Percentiles rank a stretch among this genome's conserved stretches.
These are phyloP conservation scores for Oreotrochilus melanogaster DNA, from an alignment of 2,113 vertebrate genomes.

Conservation along the genomic window DNA sequence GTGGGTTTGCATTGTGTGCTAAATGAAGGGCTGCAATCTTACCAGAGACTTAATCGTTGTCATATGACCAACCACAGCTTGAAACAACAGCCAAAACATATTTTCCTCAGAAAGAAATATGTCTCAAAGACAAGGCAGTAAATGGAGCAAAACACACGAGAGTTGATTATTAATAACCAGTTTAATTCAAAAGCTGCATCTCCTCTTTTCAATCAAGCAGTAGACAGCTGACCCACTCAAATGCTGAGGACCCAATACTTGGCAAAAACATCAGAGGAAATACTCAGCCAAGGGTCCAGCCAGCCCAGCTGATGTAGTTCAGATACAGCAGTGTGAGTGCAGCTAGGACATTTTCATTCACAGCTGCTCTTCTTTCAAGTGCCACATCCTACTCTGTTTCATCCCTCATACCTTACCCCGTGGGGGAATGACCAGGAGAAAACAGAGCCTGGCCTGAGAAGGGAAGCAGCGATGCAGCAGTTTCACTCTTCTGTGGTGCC, in stretches of 20 bases:
- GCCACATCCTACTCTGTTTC: background rate
- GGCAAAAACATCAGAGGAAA: background rate
- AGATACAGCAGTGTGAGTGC: background rate
- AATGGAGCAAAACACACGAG: background rate
- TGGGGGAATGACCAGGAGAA: background rate
- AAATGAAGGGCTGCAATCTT: constrained; percentile 27
- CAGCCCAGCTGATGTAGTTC: background rate
- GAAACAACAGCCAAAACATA: background rate
- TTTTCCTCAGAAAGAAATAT: background rate
- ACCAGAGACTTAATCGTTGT: background rate
- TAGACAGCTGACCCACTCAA: background rate
- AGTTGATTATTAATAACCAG: background rate
- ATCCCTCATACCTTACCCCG: background rate
- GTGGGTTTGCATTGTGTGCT: background rate
- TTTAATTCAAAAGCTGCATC: constrained; percentile 27
- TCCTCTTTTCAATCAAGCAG: background rate
- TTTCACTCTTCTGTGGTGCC: constrained; percentile 71
- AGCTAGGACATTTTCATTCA: background rate
- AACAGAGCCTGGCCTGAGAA: background rate
- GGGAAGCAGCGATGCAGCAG: background rate
- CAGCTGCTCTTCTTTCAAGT: background rate
- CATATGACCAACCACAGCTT: constrained; percentile 1
- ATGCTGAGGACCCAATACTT: background rate
- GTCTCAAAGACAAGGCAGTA: background rate
- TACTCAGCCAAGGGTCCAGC: background rate